Evolutionary conservation across 2,797 vertebrate species (phyloP), one percentile per base, ranked within the genome.

Genomic region (Luscinia megarhynchos): DNA sequence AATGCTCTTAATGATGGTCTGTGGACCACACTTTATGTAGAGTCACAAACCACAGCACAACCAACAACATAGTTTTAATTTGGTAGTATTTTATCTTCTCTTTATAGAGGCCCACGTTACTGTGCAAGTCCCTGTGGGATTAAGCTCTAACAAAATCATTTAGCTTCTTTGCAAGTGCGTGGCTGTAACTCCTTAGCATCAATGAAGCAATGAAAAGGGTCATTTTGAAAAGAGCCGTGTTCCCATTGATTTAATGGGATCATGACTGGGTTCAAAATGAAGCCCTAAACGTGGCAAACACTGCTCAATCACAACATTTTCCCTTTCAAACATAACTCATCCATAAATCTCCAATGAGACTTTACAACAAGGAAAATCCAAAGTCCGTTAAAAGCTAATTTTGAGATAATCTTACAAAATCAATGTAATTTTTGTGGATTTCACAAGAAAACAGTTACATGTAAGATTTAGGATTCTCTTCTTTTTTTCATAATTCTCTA

Each of bases 61-160:
- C 40, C 48, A 81, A 6, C 38, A 84, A 70, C 0, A 0, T 0
- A 29, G 0, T 58, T 74, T 77, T 80, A 40, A 61, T 91, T 23
- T 64, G 50, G n/a, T 51, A 30, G 46, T 36, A 40, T 53, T 91
- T 89, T 64, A 54, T 64, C 27, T 55, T 72, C 41, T 83, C 46
- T 80, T 84, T 51, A 15, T 11, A 68, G 45, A 89, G 27, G n/a
- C 73, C 36, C 10, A 11, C 0, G 0, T 70, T 77, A 80, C 41
- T 43, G 15, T 77, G 17, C 51, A 74, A 72, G 50, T 45, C 20
- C 50, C 68, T 12, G 10, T n/a, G 79, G 68, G 55, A 92, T 62
- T 73, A 73, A 81, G 26, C 66, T 89, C 59, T 75, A 84, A 87
- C 84, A 84, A 95, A 92, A 93, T 76, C 34, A 48, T 48, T 88